Evolutionary conservation across 2,888 invertebrate genomes (phyloP).

Genomic region (Bellardia bayeri): DNA sequence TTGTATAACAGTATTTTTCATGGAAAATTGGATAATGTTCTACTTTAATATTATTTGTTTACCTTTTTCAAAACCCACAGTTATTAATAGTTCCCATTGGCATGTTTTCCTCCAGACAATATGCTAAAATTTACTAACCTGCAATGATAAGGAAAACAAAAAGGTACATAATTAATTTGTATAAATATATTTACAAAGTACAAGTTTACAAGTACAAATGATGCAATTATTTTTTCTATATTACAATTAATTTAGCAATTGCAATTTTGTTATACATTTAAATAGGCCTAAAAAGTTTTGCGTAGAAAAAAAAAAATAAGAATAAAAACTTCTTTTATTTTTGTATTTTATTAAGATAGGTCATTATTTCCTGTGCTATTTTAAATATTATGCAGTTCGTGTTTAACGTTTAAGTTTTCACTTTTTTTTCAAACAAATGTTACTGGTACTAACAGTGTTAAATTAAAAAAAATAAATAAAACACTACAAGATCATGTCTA

Average conservation of each 20-base stretch:
- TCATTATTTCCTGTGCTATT: constrained; percentile 68
- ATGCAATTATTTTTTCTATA: constrained; percentile 47
- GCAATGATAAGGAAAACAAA: constrained; percentile 45
- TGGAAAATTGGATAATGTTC: too few species aligned
- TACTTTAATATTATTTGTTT: not conserved
- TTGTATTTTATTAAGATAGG: constrained; percentile 66
- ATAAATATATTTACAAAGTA: constrained; percentile 21
- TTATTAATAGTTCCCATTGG: not conserved
- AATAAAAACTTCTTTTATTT: not conserved
- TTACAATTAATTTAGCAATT: constrained; percentile 67
- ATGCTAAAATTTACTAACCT: constrained; percentile 62
- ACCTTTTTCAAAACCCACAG: not conserved
- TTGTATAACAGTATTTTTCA: too few species aligned
- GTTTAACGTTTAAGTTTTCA: constrained; percentile 58
- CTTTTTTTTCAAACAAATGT: constrained; percentile 62
- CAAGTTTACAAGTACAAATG: not conserved
- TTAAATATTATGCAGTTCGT: not conserved
- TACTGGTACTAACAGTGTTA: constrained; percentile 9
- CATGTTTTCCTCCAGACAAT: not conserved
- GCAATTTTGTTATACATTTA: constrained; percentile 57
- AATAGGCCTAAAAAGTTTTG: constrained; percentile 39
- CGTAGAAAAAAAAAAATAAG: not conserved
- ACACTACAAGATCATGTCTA: constrained; percentile 53
- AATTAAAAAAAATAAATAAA: not conserved
- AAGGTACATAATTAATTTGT: constrained; percentile 50